A percentile compares a stretch with the other conserved stretches of the same genome.
Evolutionary conservation across 2,888 invertebrate genomes (phyloP).

Genomic region (Eueremaeus valkanovi): DNA sequence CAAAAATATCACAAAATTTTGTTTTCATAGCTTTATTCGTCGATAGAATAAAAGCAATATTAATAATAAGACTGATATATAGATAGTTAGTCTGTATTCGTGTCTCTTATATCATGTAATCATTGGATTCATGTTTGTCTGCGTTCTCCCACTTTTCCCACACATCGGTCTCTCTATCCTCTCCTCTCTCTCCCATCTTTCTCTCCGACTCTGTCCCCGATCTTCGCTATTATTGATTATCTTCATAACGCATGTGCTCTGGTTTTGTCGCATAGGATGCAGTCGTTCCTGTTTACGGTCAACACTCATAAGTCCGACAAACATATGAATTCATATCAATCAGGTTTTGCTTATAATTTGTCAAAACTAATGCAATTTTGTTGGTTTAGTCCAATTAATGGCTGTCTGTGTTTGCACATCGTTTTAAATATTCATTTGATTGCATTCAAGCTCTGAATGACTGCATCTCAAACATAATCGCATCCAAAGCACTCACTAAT

Average conservation of each 20-base stretch:
- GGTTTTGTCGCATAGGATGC: not conserved
- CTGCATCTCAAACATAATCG: too few relatives aligned
- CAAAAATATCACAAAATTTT: too few relatives aligned
- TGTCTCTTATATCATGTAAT: too few relatives aligned
- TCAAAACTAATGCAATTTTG: not conserved
- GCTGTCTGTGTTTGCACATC: too few relatives aligned
- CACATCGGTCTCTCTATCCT: not conserved
- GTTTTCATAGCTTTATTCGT: too few relatives aligned
- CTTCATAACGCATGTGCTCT: not conserved
- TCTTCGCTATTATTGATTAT: conserved; percentile 15
- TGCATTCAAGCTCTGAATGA: too few relatives aligned
- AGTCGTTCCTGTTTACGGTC: not conserved
- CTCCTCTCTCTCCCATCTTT: not conserved
- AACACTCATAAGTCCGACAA: not conserved
- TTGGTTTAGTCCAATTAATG: not conserved
- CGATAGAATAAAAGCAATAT: too few relatives aligned
- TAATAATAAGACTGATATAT: too few relatives aligned
- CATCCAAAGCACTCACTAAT: too few relatives aligned
- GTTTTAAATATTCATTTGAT: too few relatives aligned
- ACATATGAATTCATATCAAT: not conserved
- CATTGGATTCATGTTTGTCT: too few relatives aligned
- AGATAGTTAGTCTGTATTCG: too few relatives aligned
- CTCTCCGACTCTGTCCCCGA: not conserved
- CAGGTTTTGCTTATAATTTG: not conserved
- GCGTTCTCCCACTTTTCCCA: not conserved